Conservation (phyloP, 2,888 invertebrate genomes). For the Heliconius charithonia region DNA sequence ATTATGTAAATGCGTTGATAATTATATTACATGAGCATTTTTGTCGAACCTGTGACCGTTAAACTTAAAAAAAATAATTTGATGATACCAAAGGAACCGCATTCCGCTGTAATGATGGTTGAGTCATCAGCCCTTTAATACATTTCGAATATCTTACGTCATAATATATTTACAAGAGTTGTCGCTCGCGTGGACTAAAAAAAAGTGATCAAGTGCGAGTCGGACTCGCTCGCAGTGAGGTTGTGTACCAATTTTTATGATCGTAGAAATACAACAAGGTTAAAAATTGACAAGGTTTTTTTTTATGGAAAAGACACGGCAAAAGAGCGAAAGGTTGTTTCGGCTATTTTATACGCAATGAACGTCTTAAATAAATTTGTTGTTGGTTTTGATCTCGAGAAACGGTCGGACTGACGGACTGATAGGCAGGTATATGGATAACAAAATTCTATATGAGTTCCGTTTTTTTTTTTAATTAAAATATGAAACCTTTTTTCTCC, state of each 20-base stretch:
- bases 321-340: too few species aligned
- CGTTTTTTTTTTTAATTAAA: too few species aligned
- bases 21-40: not conserved
- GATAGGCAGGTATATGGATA: not conserved
- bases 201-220: not conserved
- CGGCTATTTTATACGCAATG: too few species aligned
- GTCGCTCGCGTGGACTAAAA: not conserved
- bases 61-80: constrained; percentile 48
- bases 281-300: too few species aligned
- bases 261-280: too few species aligned
- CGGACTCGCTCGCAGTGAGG: not conserved
- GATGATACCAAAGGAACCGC: constrained; percentile 47
- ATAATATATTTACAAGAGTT: not conserved
- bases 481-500: too few species aligned
- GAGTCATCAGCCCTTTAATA: constrained; percentile 48
- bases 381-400: not conserved
- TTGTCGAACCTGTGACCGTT: not conserved
- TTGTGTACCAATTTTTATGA: not conserved
- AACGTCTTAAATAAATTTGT: too few species aligned
- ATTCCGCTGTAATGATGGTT: constrained; percentile 54
- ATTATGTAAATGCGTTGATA: not conserved
- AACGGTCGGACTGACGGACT: not conserved
- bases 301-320: too few species aligned
- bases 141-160: constrained; percentile 15
- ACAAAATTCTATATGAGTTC: too few species aligned